phyloP scores from a whole-genome alignment of 2,888 invertebrate genomes.

The Mimas tiliae region DNA sequence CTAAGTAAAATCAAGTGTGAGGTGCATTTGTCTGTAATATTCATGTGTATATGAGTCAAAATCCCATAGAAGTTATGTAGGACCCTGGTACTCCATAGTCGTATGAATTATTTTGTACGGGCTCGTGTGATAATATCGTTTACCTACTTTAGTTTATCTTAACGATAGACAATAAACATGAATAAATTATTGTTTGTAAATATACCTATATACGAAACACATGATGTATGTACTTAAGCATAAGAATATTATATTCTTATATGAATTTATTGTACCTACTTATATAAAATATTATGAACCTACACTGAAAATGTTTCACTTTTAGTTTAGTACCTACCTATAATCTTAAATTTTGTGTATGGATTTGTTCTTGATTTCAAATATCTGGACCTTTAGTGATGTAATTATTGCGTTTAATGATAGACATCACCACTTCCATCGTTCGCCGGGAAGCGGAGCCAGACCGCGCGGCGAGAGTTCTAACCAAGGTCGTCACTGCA shows the following conservation, averaged over 20 bases:
- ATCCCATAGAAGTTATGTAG: slow-evolving; percentile 1
- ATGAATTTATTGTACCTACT: no score
- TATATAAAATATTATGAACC: no score
- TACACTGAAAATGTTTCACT: no score
- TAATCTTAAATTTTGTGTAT: no score
- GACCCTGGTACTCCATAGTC: not conserved
- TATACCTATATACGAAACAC: not conserved
- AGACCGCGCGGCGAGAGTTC: slow-evolving; percentile 61
- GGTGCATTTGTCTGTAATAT: not conserved
- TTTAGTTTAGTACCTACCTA: no score
- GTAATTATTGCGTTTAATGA: slow-evolving; percentile 4
- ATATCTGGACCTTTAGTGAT: not conserved
- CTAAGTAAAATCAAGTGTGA: not conserved
- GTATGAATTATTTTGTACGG: not conserved
- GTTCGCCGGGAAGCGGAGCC: slow-evolving; percentile 53
- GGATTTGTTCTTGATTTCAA: not conserved
- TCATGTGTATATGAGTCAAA: not conserved
- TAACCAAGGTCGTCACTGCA: slow-evolving; percentile 71
- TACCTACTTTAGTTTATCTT: not conserved
- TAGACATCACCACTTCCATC: slow-evolving; percentile 35
- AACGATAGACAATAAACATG: not conserved
- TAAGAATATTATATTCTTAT: no score
- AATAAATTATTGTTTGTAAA: not conserved
- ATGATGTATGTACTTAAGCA: no score
- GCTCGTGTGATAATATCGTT: not conserved